Conservation (phyloP, 2,888 invertebrate species). For the Clepsis dumicolana region DNA sequence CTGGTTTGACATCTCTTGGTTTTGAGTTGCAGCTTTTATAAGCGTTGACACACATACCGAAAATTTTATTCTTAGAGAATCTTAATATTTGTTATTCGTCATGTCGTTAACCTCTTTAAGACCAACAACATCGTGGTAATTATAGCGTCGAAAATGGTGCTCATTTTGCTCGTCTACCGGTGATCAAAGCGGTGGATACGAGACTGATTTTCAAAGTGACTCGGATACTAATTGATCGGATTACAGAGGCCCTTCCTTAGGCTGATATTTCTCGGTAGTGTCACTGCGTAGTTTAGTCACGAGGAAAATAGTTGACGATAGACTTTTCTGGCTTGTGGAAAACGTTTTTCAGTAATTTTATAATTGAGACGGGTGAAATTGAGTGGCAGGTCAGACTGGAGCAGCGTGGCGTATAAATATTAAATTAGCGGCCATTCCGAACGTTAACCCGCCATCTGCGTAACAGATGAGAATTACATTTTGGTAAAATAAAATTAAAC, state of each 20-base stretch:
- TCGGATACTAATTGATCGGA: constrained; percentile 75
- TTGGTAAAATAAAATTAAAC: background rate
- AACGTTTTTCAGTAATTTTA: constrained; percentile 37
- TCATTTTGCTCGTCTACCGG: constrained; percentile 66
- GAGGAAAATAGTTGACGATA: constrained; percentile 45
- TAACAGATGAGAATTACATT: constrained; percentile 16
- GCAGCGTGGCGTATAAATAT: constrained; percentile 23
- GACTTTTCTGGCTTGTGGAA: constrained; percentile 17
- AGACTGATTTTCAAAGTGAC: constrained; percentile 70
- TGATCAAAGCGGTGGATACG: constrained; percentile 74
- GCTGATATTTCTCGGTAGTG: constrained; percentile 40
- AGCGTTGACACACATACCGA: constrained; percentile 68
- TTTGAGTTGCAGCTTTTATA: constrained; percentile 64
- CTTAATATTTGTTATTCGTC: constrained; percentile 52
- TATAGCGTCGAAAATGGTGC: constrained; percentile 72
- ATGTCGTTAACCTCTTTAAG: constrained; percentile 73
- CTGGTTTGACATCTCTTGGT: constrained; percentile 60
- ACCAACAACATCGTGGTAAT: constrained; percentile 62
- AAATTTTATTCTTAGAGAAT: constrained; percentile 66
- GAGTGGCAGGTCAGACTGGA: constrained; percentile 39
- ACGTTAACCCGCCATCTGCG: constrained; percentile 23
- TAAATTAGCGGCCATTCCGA: constrained; percentile 31
- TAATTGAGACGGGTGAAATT: constrained; percentile 34
- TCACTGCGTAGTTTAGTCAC: constrained; percentile 40
- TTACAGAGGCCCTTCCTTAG: constrained; percentile 63